Percentiles rank a stretch among this genome's conserved stretches.
These are phyloP conservation scores for Brachionichthys hirsutus DNA, from an alignment of 2,113 vertebrate genomes.

Conservation along the genomic window DNA sequence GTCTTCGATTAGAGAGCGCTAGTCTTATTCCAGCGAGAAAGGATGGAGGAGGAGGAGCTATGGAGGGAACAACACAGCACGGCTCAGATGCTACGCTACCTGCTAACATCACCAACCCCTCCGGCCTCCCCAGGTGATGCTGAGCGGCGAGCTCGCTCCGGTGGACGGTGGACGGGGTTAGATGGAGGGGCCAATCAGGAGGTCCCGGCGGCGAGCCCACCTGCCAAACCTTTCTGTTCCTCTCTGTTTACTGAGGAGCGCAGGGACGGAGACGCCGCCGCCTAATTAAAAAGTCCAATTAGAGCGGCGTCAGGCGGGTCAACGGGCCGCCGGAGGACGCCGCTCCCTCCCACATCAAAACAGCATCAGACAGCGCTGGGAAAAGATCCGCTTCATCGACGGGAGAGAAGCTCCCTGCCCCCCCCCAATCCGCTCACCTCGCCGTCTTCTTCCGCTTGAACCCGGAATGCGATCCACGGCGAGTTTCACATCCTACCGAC, in stretches of 20 bases:
- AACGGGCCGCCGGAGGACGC: constrained; percentile 25
- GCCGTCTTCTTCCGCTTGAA: no score
- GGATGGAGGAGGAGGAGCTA: constrained; percentile 29
- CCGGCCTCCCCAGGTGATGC: constrained; percentile 19
- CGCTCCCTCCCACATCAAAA: constrained; percentile 10
- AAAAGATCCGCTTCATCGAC: constrained; percentile 6
- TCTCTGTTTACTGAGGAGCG: constrained; percentile 1
- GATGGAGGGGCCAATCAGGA: constrained; percentile 65
- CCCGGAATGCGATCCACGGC: no score
- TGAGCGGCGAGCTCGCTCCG: constrained; percentile 14
- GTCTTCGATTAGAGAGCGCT: constrained; percentile 35
- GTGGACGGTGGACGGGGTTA: constrained; percentile 25
- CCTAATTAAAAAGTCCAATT: constrained; percentile 67
- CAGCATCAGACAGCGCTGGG: constrained; percentile 10
- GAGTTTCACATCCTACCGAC: no score
- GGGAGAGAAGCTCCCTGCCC: neutral
- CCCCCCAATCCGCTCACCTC: no score
- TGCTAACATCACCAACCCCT: constrained; percentile 16
- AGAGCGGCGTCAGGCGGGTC: constrained; percentile 45
- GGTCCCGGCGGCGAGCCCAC: constrained; percentile 22
- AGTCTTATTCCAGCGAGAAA: constrained; percentile 20
- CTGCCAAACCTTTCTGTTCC: constrained; percentile 20
- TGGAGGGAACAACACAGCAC: constrained; percentile 21
- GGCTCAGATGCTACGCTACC: constrained; percentile 29
- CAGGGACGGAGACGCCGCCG: constrained; percentile 7